Evolutionary conservation across 2,113 vertebrate species (phyloP).

Genomic region (Serinus canaria): DNA sequence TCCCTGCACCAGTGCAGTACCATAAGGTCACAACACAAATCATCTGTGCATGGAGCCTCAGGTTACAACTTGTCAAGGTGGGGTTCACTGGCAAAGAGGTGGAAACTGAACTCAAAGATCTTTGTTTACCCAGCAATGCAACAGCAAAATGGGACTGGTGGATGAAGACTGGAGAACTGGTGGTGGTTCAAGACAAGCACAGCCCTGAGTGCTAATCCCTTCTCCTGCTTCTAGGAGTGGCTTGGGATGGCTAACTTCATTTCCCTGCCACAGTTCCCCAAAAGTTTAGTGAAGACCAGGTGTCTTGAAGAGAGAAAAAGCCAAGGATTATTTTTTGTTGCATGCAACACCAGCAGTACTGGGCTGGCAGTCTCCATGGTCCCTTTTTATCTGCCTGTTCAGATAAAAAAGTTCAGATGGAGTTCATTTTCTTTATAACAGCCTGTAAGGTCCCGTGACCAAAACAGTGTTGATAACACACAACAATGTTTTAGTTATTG

Average conservation of each 20-base stretch:
- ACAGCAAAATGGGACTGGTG: background rate
- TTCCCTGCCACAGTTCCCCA: background rate
- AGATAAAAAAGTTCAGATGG: background rate
- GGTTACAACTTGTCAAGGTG: fast-evolving
- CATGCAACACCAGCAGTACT: background rate
- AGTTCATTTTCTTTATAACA: background rate
- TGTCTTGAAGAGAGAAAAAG: background rate
- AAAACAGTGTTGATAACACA: background rate
- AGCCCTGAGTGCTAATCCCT: background rate
- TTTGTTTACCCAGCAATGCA: background rate
- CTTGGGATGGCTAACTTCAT: background rate
- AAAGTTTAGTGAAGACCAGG: background rate
- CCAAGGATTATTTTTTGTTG: background rate
- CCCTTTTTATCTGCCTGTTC: background rate
- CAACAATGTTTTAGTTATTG: background rate
- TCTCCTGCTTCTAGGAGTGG: background rate
- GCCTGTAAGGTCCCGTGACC: background rate
- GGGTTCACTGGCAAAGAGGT: background rate
- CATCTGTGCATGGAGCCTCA: background rate
- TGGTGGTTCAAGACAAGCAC: background rate
- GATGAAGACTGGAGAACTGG: background rate
- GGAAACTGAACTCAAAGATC: background rate
- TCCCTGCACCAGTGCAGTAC: background rate
- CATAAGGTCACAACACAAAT: background rate
- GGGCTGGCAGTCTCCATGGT: background rate